Evolutionary conservation across 2,888 invertebrate species (phyloP), one percentile per base, ranked within the genome.

Genomic region (Microchrysa polita): DNA sequence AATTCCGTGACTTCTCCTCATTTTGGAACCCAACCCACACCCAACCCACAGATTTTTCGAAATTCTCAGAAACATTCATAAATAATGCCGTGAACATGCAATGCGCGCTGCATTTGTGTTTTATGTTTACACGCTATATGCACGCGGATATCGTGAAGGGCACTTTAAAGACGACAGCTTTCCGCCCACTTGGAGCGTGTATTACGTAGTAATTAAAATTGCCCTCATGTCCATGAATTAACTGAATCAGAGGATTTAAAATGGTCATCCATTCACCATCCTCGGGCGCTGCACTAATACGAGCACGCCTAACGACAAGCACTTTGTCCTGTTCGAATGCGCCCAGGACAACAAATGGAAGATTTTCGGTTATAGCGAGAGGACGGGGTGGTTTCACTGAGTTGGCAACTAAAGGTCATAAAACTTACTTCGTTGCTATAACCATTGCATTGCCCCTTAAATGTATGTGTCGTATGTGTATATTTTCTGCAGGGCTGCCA

Each of bases 191-290:
- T 48, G 65, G 65, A 22, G 44, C 65, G 65, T 48, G 65, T 65
- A 65, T 5, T 61, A 42, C 61, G 48, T 48, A 65, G 65, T 65
- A 65, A 65, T 65, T 65, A 65, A 48, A 65, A 65, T 65, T 65
- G 48, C 65, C 65, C 34, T 65, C 65, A 65, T 65, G 65, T 65
- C 42, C 23, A 40, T 65, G 65, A 65, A 65, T 65, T 65, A 65
- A 65, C 65, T 34, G 65, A 65, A 34, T 65, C 65, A 48, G 27
- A 34, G 48, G 65, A 65, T 65, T 65, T 65, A 65, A 65, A 34
- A 42, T 22, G n/a, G 42, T 65, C 42, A 44, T 48, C 12, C 65
- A 9, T 42, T 65, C 48, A 65, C 20, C 44, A 65, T 65, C 65
- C 48, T 10, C 65, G 14, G 42, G 65, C 65, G 22, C 20, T 44